Base-by-base conservation (phyloP, 2,888 invertebrate genomes). In the Lypha dubia region DNA sequence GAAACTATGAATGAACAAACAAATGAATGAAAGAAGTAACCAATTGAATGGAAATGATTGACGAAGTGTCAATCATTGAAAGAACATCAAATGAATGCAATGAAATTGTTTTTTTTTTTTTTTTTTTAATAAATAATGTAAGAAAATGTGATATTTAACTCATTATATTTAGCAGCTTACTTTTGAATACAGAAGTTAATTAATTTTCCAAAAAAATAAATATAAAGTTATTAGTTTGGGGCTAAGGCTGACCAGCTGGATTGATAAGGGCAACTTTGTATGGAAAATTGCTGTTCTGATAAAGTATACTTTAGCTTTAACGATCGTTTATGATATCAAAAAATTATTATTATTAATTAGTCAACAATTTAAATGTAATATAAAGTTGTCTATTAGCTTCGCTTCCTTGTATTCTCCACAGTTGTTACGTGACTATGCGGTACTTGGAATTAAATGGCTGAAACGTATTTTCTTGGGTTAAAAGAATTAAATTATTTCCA, bases 51-150 rank as follows among this genome's bases (percentile, higher is more conserved):
- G 73, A 67, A 84, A 60, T 84, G 74, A 81, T 81, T 84, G 81
- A 84, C 77, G 81, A 81, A 74, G 73, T 77, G 84, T 84, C 84
- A 84, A 73, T 58, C 68, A 73, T 35, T 77, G n/a, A 24, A 82
- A 51, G 13, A 79, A 76, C 46, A 71, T 70, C 32, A 41, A 65
- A 58, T 44, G 28, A 53, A 63, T 44, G 15, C 5, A 20, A 44
- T 17, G 38, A 35, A 46, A 65, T 53, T 49, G 35, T 38, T 38
- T 44, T n/a, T n/a, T n/a, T n/a, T n/a, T n/a, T n/a, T n/a, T 28
- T 32, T 17, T 17, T 17, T 8, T 8, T 20, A 49, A 49, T n/a
- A 17, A 49, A 65, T 70, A 35, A 46, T 28, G 49, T 24, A 13
- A 51, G 1, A 53, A 73, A 65, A 71, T 22, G 75, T 63, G 63